A percentile compares a stretch with the other conserved stretches of the same genome.
Evolutionary conservation across 1,140 invertebrate species (phyloP).

Genomic region (Panagrolaimus sp.): DNA sequence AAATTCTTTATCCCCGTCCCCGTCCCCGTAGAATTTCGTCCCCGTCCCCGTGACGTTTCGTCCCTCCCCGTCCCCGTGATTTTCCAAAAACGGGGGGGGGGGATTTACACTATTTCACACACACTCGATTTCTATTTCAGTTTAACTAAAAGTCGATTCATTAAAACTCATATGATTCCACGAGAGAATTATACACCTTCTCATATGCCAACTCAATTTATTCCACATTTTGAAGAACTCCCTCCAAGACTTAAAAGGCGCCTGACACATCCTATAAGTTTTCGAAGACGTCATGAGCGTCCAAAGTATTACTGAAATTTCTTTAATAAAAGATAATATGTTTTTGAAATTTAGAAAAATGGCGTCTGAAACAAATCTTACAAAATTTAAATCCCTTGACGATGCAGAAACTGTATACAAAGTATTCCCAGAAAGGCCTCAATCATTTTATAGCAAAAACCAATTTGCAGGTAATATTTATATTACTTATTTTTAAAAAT

Average conservation of each 20-base stretch:
- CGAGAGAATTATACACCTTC: not conserved
- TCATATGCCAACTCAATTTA: not conserved
- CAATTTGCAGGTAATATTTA: not conserved
- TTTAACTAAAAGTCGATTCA: not conserved
- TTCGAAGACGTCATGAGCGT: not conserved
- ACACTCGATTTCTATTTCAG: not conserved
- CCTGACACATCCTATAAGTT: conserved; percentile 1
- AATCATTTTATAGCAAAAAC: not conserved
- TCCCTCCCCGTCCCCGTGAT: too few species aligned
- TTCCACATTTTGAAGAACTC: not conserved
- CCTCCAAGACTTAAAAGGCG: not conserved
- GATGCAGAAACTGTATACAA: not conserved
- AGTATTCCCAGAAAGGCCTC: not conserved
- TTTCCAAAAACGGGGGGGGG: too few species aligned
- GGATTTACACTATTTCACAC: too few species aligned
- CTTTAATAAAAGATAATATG: too few species aligned
- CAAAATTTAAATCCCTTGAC: too few species aligned
- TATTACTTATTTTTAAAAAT: too few species aligned
- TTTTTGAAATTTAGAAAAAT: too few species aligned
- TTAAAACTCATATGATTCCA: not conserved
- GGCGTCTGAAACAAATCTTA: too few species aligned
- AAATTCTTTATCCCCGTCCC: too few species aligned
- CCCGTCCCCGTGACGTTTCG: too few species aligned
- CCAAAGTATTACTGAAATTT: too few species aligned
- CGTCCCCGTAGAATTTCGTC: too few species aligned